Evolutionary conservation across 2,113 vertebrate species (phyloP).

Genomic region (Odontophorus gujanensis): DNA sequence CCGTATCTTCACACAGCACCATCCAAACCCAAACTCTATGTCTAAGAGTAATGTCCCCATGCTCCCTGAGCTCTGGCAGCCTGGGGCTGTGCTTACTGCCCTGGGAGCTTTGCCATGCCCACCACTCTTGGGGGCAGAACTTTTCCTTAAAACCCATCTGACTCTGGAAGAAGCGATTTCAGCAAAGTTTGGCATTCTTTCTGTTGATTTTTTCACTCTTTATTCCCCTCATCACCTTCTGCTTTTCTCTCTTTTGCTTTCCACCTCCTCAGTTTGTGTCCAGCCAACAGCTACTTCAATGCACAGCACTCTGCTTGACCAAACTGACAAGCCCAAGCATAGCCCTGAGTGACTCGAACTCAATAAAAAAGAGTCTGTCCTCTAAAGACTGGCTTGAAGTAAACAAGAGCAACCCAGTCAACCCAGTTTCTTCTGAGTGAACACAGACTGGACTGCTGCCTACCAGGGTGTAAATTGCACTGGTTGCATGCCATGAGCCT

Average conservation of each 20-base stretch:
- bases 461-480: fast-evolving
- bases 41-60: neutral
- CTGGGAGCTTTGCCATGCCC: too few relatives aligned
- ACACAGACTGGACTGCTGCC: neutral
- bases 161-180: neutral
- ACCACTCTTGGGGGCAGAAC: too few relatives aligned
- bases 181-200: neutral
- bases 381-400: neutral
- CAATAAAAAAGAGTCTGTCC: neutral
- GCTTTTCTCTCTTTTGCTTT: neutral
- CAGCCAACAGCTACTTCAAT: neutral
- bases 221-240: neutral
- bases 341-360: neutral
- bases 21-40: neutral
- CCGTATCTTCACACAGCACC: neutral
- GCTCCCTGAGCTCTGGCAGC: neutral
- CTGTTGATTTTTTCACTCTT: neutral
- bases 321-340: neutral
- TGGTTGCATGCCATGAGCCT: neutral
- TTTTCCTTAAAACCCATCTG: neutral
- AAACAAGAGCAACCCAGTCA: neutral
- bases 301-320: neutral
- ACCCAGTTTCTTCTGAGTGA: neutral
- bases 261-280: fast-evolving
- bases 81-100: neutral